Percentiles rank a stretch among this genome's conserved stretches.
Evolutionary conservation across 1,140 invertebrate species (phyloP).

Genomic region (Campoletis sonorensis): DNA sequence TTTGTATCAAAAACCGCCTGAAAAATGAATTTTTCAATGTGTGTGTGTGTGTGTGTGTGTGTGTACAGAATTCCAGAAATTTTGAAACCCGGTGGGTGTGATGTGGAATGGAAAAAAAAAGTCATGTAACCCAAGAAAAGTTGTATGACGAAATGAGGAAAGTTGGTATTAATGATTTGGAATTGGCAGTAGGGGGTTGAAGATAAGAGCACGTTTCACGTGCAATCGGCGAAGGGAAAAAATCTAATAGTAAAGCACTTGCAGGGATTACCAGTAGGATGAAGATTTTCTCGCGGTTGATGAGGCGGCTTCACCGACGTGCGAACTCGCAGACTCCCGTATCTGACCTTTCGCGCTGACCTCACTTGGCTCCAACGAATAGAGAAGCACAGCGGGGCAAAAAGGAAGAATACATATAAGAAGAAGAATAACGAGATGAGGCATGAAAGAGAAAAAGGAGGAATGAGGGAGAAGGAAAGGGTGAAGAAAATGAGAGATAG

Average conservation of each 20-base stretch:
- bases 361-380: conserved; percentile 3
- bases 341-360: conserved; percentile 16
- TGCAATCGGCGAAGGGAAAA: not conserved
- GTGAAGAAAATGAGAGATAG: conserved; percentile 30
- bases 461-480: conserved; percentile 2
- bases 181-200: not conserved
- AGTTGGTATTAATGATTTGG: not conserved
- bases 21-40: too few species aligned
- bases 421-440: conserved; percentile 20
- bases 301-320: conserved; percentile 30
- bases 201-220: not conserved
- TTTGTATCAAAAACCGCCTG: too few species aligned
- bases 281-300: conserved; percentile 30
- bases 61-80: too few species aligned
- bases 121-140: too few species aligned
- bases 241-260: not conserved
- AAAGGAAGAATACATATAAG: conserved; percentile 23
- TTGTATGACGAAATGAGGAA: too few species aligned
- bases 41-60: too few species aligned
- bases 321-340: conserved; percentile 40
- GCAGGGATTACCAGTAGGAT: conserved; percentile 22
- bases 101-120: too few species aligned
- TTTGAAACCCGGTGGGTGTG: too few species aligned
- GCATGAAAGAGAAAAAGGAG: not conserved
- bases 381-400: not conserved